Conservation (phyloP, 2,888 invertebrate species). For the Desoria tigrina region DNA sequence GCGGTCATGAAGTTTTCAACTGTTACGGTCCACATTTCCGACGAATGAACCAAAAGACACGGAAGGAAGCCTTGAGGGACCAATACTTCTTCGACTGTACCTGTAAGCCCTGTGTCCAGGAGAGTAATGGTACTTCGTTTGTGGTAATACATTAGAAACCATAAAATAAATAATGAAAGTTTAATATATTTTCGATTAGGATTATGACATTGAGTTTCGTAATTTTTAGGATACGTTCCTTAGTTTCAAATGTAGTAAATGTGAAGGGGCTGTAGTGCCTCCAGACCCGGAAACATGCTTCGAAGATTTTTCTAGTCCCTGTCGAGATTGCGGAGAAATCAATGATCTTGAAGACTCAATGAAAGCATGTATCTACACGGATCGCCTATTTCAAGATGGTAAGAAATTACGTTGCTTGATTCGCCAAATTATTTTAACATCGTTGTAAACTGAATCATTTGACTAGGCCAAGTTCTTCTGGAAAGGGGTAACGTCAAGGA, state of each 20-base stretch:
- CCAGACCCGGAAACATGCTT: conserved; percentile 18
- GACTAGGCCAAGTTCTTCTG: conserved; percentile 47
- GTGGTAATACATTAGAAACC: conserved; percentile 31
- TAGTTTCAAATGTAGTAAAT: conserved; percentile 54
- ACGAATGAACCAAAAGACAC: conserved; percentile 63
- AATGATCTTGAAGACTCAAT: conserved; percentile 35
- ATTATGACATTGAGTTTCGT: conserved; percentile 21
- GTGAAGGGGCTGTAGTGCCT: conserved; percentile 53
- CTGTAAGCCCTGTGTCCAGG: conserved; percentile 69
- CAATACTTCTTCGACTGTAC: conserved; percentile 79
- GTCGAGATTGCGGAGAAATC: conserved; percentile 55
- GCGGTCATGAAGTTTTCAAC: conserved; percentile 75
- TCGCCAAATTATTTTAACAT: conserved; percentile 16
- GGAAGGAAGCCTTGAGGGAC: conserved; percentile 65
- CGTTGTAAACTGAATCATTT: conserved; percentile 2
- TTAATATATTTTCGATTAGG: conserved; percentile 17
- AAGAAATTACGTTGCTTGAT: too few relatives aligned
- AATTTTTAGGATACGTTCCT: conserved; percentile 54
- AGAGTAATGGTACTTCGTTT: conserved; percentile 39
- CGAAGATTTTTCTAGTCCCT: conserved; percentile 1
- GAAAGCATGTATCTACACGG: conserved; percentile 32
- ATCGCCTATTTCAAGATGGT: conserved; percentile 42
- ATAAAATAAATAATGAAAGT: conserved; percentile 11
- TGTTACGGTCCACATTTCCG: conserved; percentile 80
- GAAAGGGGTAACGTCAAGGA: conserved; percentile 54